phyloP scores from a whole-genome alignment of 2,113 vertebrate genomes.

The Onychostruthus taczanowskii region DNA sequence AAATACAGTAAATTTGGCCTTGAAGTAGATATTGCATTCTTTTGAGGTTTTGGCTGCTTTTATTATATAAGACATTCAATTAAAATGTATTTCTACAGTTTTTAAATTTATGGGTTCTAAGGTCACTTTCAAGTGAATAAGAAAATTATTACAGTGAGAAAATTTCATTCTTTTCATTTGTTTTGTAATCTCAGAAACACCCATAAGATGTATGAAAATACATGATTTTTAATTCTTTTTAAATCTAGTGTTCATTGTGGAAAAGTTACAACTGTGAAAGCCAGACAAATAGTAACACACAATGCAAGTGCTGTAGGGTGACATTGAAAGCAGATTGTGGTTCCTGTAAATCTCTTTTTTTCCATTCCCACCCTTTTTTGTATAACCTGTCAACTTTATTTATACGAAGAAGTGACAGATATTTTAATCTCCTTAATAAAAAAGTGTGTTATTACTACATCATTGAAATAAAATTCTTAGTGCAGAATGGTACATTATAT shows the following conservation, averaged over 20 bases:
- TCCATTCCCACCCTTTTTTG: neutral
- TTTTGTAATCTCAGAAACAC: conserved; percentile 15
- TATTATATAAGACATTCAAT: neutral
- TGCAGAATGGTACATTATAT: neutral
- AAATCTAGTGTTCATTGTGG: neutral
- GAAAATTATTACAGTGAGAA: neutral
- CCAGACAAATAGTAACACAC: neutral
- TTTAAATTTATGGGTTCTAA: neutral
- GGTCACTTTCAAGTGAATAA: neutral
- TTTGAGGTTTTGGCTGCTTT: conserved; percentile 11
- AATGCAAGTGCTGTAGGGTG: neutral
- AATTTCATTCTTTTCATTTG: neutral
- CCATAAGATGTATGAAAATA: neutral
- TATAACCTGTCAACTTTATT: conserved; percentile 4
- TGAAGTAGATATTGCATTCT: neutral
- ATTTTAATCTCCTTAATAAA: conserved; percentile 32
- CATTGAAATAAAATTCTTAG: neutral
- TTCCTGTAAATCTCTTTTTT: neutral
- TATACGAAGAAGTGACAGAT: conserved; percentile 12
- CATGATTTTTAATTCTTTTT: neutral
- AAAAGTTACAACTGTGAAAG: neutral
- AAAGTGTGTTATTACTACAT: neutral
- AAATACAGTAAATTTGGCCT: conserved; percentile 13
- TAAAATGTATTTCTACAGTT: neutral
- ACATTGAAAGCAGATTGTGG: neutral